These are phyloP conservation scores for Emys orbicularis DNA, from an alignment of 2,797 vertebrate genomes.

Conservation along the genomic window DNA sequence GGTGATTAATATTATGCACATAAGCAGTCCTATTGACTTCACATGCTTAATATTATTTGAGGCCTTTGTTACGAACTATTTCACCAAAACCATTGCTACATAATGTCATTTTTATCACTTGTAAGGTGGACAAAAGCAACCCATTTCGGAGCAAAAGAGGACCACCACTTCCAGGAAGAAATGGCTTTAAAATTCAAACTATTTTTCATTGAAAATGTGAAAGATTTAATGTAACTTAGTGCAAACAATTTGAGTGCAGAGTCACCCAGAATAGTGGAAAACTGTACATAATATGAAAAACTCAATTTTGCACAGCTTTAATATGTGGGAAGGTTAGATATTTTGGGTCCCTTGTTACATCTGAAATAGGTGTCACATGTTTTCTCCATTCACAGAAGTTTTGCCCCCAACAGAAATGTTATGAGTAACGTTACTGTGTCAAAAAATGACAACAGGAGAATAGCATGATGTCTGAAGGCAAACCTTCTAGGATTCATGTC, in stretches of 20 bases:
- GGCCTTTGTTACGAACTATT: neutral
- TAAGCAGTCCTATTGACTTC: neutral
- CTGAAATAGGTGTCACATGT: neutral
- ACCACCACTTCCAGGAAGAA: neutral
- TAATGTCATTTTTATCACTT: neutral
- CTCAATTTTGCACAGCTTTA: neutral
- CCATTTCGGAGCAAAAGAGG: neutral
- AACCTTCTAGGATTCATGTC: conserved; percentile 39
- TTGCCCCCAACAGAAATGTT: neutral
- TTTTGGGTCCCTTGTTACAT: neutral
- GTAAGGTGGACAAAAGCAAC: neutral
- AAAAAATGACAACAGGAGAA: neutral
- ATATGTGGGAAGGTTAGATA: neutral
- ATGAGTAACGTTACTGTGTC: neutral
- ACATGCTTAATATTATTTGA: neutral
- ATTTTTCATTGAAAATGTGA: neutral
- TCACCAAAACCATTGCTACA: neutral
- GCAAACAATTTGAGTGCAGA: neutral
- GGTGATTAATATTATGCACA: neutral
- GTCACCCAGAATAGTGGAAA: neutral
- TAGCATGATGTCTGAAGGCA: neutral
- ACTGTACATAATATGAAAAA: neutral
- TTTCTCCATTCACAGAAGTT: neutral
- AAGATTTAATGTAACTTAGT: neutral
- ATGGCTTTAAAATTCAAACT: neutral